Percentiles rank a stretch among this genome's conserved stretches.
These are phyloP conservation scores for Lysandra coridon DNA, from an alignment of 2,888 invertebrate genomes.

Conservation along the genomic window DNA sequence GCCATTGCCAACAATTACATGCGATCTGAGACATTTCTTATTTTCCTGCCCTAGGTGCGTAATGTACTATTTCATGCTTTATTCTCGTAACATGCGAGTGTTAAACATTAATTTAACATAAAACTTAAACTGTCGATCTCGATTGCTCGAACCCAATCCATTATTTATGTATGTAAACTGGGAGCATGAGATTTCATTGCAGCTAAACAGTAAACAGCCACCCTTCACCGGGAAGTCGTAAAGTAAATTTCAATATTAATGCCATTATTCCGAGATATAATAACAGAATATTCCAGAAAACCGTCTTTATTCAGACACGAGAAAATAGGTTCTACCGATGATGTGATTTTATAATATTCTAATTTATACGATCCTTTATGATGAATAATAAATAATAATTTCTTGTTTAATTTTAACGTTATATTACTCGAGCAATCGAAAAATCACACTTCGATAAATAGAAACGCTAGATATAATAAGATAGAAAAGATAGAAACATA, in stretches of 20 bases:
- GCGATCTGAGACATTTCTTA: no score
- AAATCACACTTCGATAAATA: background rate
- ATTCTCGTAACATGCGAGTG: background rate
- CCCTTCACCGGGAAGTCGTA: slow-evolving; percentile 19
- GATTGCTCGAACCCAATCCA: background rate
- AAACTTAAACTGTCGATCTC: background rate
- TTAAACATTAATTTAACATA: background rate
- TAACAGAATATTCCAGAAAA: slow-evolving; percentile 58
- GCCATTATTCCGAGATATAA: slow-evolving; percentile 55
- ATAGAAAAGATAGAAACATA: background rate
- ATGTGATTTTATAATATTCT: slow-evolving; percentile 26
- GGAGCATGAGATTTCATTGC: slow-evolving; percentile 1
- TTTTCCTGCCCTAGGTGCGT: no score
- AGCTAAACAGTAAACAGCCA: slow-evolving; percentile 21
- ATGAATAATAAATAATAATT: background rate
- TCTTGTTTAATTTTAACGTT: background rate
- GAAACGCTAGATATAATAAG: no score
- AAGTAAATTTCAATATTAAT: slow-evolving; percentile 47
- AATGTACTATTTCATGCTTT: background rate
- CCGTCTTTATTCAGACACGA: slow-evolving; percentile 50
- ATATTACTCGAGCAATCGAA: background rate
- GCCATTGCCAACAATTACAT: no score
- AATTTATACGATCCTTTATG: slow-evolving; percentile 22
- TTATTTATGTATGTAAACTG: background rate
- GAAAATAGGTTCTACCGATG: slow-evolving; percentile 47